A percentile compares a stretch with the other conserved stretches of the same genome.
These are phyloP conservation scores for Phylloscopus trochilus DNA, from an alignment of 2,113 vertebrate species.

Conservation along the genomic window DNA sequence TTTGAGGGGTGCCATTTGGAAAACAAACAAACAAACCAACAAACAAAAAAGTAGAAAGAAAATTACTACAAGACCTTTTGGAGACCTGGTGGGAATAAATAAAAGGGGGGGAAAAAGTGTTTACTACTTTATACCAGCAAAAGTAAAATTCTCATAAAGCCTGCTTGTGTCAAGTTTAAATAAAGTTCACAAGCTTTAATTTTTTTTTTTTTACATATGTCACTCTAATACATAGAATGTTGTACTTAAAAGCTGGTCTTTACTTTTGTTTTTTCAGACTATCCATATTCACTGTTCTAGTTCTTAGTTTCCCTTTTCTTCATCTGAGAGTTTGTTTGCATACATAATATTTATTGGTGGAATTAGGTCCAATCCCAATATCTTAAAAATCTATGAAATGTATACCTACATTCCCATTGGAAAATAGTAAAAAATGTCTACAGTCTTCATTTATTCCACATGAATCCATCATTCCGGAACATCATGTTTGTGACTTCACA, in stretches of 20 bases:
- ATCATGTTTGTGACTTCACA: background rate
- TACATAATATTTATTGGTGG: background rate
- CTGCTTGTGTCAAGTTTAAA: conserved; percentile 48
- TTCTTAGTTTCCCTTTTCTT: background rate
- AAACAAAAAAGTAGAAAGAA: background rate
- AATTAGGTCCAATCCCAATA: background rate
- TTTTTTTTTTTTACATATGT: conserved; percentile 11
- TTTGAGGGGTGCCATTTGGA: background rate
- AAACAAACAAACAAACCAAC: background rate
- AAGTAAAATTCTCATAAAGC: conserved; percentile 52
- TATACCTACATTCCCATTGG: background rate
- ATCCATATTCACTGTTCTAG: background rate
- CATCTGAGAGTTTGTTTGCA: background rate
- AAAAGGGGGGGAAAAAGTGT: background rate
- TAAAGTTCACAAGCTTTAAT: conserved; percentile 34
- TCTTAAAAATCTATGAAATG: background rate
- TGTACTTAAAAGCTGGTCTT: conserved; percentile 24
- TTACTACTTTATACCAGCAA: conserved; percentile 18
- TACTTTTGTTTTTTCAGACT: conserved; percentile 17
- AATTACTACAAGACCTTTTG: conserved; percentile 3
- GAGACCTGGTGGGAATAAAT: conserved; percentile 29
- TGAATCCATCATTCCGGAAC: background rate
- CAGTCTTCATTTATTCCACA: background rate
- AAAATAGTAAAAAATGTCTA: background rate
- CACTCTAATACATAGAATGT: background rate